A percentile compares a stretch with the other conserved stretches of the same genome.
Evolutionary conservation across 2,113 vertebrate genomes (phyloP).

Genomic region (Lamprotornis superbus): DNA sequence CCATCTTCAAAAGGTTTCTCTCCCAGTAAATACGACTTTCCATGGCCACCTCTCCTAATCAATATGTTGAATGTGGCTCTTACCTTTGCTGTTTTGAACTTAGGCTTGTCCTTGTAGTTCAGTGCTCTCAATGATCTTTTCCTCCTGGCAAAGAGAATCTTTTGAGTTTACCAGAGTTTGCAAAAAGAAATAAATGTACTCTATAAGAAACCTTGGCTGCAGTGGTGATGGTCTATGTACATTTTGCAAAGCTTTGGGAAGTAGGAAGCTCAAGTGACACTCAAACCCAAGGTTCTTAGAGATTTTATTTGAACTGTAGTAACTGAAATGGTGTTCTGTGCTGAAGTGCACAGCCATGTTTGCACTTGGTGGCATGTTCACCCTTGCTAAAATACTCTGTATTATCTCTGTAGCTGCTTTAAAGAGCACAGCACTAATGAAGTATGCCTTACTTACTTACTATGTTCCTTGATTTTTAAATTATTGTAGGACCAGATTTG

Average conservation of each 20-base stretch:
- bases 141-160: not conserved
- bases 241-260: not conserved
- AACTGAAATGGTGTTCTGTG: not conserved
- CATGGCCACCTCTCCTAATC: not conserved
- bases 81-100: not conserved
- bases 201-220: not conserved
- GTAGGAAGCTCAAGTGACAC: not conserved
- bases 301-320: not conserved
- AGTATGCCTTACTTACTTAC: not conserved
- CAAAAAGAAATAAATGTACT: not conserved
- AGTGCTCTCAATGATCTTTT: not conserved
- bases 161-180: not conserved
- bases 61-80: not conserved
- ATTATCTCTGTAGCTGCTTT: not conserved
- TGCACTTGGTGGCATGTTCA: not conserved
- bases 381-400: not conserved
- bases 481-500: constrained; percentile 88
- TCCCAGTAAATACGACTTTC: not conserved
- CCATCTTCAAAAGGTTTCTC: not conserved
- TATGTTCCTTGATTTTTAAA: not conserved
- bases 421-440: not conserved
- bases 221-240: not conserved
- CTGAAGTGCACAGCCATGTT: not conserved
- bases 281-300: not conserved
- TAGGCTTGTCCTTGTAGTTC: not conserved